These are phyloP conservation scores for Liparis tanakae DNA, from an alignment of 2,797 vertebrate genomes.

Conservation along the genomic window DNA sequence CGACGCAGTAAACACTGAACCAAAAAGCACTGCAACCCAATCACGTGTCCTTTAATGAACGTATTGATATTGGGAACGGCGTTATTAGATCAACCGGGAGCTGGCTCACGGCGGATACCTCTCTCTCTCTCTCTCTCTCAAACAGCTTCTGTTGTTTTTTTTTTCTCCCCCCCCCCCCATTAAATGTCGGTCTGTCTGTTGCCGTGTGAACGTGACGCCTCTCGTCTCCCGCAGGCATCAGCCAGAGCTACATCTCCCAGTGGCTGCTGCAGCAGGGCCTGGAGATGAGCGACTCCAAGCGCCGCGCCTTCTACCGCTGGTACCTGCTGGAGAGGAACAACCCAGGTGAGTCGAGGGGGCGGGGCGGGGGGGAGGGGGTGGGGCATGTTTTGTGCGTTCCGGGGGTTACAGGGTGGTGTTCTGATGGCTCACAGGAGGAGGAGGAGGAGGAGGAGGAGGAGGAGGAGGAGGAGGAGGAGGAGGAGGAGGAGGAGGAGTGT, in stretches of 20 bases:
- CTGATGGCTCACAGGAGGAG: neutral
- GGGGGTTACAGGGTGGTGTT: neutral
- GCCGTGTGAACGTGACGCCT: constrained; percentile 41
- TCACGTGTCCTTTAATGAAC: constrained; percentile 31
- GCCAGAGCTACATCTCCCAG: constrained; percentile 90
- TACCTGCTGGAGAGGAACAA: constrained; percentile 88
- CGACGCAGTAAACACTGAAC: constrained; percentile 2
- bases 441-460: neutral
- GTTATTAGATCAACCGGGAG: constrained; percentile 48
- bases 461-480: neutral
- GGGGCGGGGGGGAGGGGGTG: neutral
- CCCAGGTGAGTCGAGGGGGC: constrained; percentile 78
- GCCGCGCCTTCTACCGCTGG: constrained; percentile 88
- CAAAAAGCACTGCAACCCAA: constrained; percentile 10
- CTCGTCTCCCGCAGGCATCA: constrained; percentile 79
- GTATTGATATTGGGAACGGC: constrained; percentile 19
- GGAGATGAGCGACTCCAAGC: constrained; percentile 89
- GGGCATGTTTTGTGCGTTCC: no score
- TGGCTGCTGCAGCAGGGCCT: constrained; percentile 88
- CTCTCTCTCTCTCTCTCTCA: no score
- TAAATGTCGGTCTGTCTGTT: constrained; percentile 37
- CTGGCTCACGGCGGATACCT: constrained; percentile 27
- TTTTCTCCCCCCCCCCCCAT: no score
- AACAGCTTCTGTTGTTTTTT: no score
- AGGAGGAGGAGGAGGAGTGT: neutral